phyloP scores from a whole-genome alignment of 1,140 invertebrate genomes.

The Drosophila parabipectinata region DNA sequence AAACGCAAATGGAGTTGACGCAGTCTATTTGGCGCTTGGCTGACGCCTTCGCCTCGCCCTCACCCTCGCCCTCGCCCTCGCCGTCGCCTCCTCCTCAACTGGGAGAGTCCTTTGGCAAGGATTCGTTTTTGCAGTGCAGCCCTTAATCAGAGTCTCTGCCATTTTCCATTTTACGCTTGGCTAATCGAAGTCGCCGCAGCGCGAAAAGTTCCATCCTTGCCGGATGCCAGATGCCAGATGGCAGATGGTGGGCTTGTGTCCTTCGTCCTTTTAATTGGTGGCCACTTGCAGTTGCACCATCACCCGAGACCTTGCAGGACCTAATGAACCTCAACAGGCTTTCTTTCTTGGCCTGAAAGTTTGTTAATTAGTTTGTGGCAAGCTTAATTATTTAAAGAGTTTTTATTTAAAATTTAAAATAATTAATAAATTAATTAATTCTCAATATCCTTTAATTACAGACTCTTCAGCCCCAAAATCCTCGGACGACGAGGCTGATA shows the following conservation, averaged over 20 bases:
- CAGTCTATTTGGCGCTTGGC: slow-evolving; percentile 77
- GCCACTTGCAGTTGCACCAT: neutral
- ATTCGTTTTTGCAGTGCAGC: slow-evolving; percentile 1
- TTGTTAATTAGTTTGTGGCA: neutral
- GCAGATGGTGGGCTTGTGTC: neutral
- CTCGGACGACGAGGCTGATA: slow-evolving; percentile 79
- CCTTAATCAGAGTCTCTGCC: slow-evolving; percentile 50
- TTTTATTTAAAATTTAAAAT: too few relatives aligned
- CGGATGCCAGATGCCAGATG: too few relatives aligned
- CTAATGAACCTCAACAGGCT: slow-evolving; percentile 10
- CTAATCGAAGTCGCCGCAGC: slow-evolving; percentile 50
- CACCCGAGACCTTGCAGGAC: neutral
- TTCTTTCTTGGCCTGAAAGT: neutral
- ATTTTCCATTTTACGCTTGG: slow-evolving; percentile 73
- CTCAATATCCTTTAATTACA: slow-evolving; percentile 13
- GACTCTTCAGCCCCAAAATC: slow-evolving; percentile 83
- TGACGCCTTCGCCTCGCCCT: slow-evolving; percentile 16
- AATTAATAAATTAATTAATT: too few relatives aligned
- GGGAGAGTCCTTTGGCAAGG: neutral
- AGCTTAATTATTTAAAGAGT: too few relatives aligned
- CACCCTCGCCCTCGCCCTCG: neutral
- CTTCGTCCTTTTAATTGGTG: slow-evolving; percentile 38
- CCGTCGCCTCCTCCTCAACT: neutral
- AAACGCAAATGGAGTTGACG: slow-evolving; percentile 56
- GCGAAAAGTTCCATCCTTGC: slow-evolving; percentile 18